phyloP scores from a whole-genome alignment of 30 jellyfish, hydroid and myxozoan species.

The Chrysaora quinquecirrha region DNA sequence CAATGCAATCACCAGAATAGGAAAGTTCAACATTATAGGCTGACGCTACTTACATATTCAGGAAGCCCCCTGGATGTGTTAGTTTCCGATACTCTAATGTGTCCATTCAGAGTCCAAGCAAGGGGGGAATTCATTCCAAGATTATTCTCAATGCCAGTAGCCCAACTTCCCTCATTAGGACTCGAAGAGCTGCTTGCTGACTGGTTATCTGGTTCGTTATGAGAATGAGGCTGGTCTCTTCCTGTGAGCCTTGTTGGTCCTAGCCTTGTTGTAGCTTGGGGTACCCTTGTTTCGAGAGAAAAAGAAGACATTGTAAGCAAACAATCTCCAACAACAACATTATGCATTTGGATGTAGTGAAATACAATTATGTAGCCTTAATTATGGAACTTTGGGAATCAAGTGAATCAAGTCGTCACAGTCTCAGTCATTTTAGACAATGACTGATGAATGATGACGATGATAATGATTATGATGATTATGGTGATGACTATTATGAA shows the following conservation, averaged over 20 bases:
- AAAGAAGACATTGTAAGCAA: background rate
- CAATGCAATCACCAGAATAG: no score
- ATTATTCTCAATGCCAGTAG: slow-evolving; percentile 34
- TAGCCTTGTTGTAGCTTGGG: background rate
- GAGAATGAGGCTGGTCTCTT: background rate
- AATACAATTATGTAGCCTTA: no score
- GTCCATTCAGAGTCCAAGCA: slow-evolving; percentile 97
- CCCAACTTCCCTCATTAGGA: background rate
- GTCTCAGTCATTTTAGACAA: no score
- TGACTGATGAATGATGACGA: no score
- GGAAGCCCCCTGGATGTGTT: slow-evolving; percentile 68
- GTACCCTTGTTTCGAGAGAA: background rate
- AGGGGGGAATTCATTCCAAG: slow-evolving; percentile 58
- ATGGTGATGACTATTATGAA: no score
- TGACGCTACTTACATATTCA: slow-evolving; percentile 73
- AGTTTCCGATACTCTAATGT: slow-evolving; percentile 64
- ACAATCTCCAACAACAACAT: no score
- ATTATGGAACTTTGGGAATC: no score
- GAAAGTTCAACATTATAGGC: no score
- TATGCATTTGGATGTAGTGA: no score
- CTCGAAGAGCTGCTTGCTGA: background rate
- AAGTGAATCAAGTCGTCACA: no score
- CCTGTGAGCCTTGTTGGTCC: slow-evolving; percentile 46
- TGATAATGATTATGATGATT: no score
- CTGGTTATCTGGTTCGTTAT: background rate